Evolutionary conservation across 2,797 vertebrate species (phyloP).

Genomic region (Microctenopoma stevenorrisi): DNA sequence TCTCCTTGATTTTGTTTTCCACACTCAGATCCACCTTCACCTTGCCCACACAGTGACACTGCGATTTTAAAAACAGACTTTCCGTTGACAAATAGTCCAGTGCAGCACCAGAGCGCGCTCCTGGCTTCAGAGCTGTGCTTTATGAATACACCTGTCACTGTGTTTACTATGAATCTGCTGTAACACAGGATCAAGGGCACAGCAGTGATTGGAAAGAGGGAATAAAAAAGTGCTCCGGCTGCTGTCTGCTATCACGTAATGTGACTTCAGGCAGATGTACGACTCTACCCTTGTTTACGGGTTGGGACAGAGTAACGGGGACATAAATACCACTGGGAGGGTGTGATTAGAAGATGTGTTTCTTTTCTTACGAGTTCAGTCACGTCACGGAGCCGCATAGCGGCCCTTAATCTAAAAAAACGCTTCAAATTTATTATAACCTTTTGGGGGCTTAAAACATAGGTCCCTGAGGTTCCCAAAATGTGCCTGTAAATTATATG

Average conservation of each 20-base stretch:
- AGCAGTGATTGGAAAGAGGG: constrained; percentile 67
- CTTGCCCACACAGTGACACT: constrained; percentile 34
- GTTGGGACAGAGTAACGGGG: constrained; percentile 18
- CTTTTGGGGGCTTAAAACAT: too few species aligned
- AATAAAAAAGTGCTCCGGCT: constrained; percentile 53
- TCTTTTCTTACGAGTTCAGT: constrained; percentile 17
- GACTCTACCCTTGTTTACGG: constrained; percentile 51
- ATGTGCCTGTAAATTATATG: too few species aligned
- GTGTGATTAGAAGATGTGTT: constrained; percentile 31
- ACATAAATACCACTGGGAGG: constrained; percentile 33
- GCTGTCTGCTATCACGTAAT: constrained; percentile 60
- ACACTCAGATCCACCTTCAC: constrained; percentile 20
- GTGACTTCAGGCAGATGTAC: constrained; percentile 62
- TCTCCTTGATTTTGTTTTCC: constrained; percentile 31
- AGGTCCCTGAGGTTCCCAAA: too few species aligned
- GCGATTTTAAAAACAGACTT: constrained; percentile 58
- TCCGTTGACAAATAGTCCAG: constrained; percentile 73
- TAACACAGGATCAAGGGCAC: constrained; percentile 76
- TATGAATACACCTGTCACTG: constrained; percentile 79
- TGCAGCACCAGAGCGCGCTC: constrained; percentile 52
- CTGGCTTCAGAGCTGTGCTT: constrained; percentile 58
- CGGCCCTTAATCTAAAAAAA: constrained; percentile 12
- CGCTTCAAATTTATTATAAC: constrained; percentile 6
- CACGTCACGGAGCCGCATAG: constrained; percentile 1
- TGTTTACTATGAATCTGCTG: constrained; percentile 77